Conservation (phyloP, 1,140 invertebrate genomes). For the Megalopta genalis region DNA sequence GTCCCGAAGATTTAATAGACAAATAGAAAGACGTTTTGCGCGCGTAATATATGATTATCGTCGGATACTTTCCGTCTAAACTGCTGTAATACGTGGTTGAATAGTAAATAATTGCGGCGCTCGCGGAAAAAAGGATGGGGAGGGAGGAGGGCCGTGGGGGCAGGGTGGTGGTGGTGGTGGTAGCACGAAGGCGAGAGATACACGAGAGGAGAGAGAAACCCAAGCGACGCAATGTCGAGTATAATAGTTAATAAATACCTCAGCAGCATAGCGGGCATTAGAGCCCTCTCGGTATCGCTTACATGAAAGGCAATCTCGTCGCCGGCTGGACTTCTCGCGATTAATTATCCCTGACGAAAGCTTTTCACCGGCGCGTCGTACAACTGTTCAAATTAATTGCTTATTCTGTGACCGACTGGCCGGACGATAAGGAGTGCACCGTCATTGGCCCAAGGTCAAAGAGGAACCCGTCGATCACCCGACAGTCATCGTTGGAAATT, state of each 20-base stretch:
- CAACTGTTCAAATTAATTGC: conserved; percentile 57
- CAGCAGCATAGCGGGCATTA: conserved; percentile 29
- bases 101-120: conserved; percentile 45
- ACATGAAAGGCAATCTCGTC: conserved; percentile 44
- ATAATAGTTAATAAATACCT: conserved; percentile 54
- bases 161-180: too few species aligned
- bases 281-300: conserved; percentile 34
- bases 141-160: too few species aligned
- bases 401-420: conserved; percentile 41
- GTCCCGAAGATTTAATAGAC: conserved; percentile 41
- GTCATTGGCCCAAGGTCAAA: conserved; percentile 39
- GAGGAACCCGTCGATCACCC: not conserved
- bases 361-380: conserved; percentile 58
- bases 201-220: conserved; percentile 16
- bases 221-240: conserved; percentile 21
- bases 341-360: conserved; percentile 62
- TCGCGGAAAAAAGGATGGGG: not conserved
- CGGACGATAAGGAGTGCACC: conserved; percentile 40
- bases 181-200: too few species aligned
- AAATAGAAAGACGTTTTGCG: conserved; percentile 38
- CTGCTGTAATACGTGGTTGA: conserved; percentile 39
- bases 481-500: not conserved
- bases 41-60: conserved; percentile 42
- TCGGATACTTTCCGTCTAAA: conserved; percentile 40
- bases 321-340: conserved; percentile 25